phyloP scores from a whole-genome alignment of 1,140 invertebrate species.

The Eciton burchellii region DNA sequence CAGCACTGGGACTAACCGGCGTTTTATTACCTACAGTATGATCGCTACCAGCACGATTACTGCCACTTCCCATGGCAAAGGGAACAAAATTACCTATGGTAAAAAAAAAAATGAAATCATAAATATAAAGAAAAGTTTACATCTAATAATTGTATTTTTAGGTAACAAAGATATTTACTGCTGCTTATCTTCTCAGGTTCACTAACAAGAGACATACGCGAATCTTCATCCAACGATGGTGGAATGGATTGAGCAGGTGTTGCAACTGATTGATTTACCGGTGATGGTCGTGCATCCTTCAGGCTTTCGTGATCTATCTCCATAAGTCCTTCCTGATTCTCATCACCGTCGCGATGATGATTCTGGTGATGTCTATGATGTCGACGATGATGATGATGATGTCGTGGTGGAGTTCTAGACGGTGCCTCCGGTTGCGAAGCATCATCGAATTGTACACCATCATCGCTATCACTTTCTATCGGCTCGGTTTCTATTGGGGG shows the following conservation, averaged over 20 bases:
- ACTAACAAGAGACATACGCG: slow-evolving; percentile 83
- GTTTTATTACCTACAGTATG: slow-evolving; percentile 83
- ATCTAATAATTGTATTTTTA: background rate
- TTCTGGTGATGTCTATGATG: slow-evolving; percentile 85
- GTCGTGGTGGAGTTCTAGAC: slow-evolving; percentile 81
- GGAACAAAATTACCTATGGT: slow-evolving; percentile 84
- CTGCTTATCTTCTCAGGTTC: slow-evolving; percentile 83
- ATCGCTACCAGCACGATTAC: slow-evolving; percentile 73
- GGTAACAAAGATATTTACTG: slow-evolving; percentile 70
- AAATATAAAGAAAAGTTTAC: too few relatives aligned
- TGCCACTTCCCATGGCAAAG: slow-evolving; percentile 83
- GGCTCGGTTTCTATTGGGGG: slow-evolving; percentile 89
- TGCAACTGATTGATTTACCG: slow-evolving; percentile 62
- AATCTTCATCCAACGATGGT: slow-evolving; percentile 81
- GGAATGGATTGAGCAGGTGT: slow-evolving; percentile 75
- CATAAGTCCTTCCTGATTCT: slow-evolving; percentile 75
- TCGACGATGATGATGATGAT: slow-evolving; percentile 83
- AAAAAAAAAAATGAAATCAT: slow-evolving; percentile 23
- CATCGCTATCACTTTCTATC: slow-evolving; percentile 88
- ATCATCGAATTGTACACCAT: slow-evolving; percentile 82
- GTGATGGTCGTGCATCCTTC: slow-evolving; percentile 80
- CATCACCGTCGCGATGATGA: slow-evolving; percentile 83
- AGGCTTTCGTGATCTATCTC: slow-evolving; percentile 77
- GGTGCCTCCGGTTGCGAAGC: slow-evolving; percentile 77
- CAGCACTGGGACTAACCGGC: slow-evolving; percentile 81